Conservation (phyloP, 2,113 vertebrate genomes). For the Phyllostomus hastatus region DNA sequence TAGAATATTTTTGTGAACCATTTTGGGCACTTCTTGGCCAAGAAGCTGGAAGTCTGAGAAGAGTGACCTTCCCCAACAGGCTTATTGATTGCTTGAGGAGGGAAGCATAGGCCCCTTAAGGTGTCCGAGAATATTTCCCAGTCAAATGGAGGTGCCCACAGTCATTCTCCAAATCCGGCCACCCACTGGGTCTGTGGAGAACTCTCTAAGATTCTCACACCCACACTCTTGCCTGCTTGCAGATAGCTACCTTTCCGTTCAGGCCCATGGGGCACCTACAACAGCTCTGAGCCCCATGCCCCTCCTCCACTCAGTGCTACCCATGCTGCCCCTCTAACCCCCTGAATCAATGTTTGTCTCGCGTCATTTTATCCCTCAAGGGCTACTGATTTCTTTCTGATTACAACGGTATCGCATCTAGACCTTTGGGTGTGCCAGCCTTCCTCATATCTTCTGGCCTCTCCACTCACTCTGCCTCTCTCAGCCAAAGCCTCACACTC, state of each 20-base stretch:
- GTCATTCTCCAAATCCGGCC: too few species aligned
- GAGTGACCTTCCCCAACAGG: not conserved
- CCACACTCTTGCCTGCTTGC: too few species aligned
- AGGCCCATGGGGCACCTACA: too few species aligned
- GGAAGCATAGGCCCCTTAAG: not conserved
- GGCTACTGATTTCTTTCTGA: not conserved
- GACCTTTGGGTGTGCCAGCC: rapidly evolving
- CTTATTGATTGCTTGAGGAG: not conserved
- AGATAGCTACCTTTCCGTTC: too few species aligned
- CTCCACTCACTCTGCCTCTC: not conserved
- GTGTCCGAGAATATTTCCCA: too few species aligned
- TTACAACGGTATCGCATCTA: not conserved
- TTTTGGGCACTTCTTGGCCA: not conserved
- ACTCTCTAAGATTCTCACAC: too few species aligned
- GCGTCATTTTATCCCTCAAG: not conserved
- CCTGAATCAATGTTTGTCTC: not conserved
- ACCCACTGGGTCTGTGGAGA: too few species aligned
- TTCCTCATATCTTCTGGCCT: not conserved
- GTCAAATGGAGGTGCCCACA: too few species aligned
- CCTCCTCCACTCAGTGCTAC: too few species aligned
- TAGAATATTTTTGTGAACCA: not conserved
- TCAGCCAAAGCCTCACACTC: not conserved
- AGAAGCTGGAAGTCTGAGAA: not conserved
- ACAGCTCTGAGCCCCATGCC: too few species aligned
- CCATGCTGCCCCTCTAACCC: not conserved